Conservation (phyloP, 2,113 vertebrate species). For the Entelurus aequoreus region DNA sequence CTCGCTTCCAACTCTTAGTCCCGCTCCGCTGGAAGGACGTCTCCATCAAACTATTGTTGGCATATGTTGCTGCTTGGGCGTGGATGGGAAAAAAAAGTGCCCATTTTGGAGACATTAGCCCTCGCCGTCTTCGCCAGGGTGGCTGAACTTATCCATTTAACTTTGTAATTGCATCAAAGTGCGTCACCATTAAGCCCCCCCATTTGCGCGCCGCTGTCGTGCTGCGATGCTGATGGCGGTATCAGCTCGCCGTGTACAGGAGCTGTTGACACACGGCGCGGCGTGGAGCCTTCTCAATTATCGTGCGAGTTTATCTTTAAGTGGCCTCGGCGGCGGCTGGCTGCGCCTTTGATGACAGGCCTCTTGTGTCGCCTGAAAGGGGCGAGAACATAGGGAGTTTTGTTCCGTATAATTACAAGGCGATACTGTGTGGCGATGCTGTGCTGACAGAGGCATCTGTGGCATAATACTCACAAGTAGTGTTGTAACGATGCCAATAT, state of each 20-base stretch:
- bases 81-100: constrained; percentile 7
- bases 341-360: constrained; percentile 41
- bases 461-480: no score
- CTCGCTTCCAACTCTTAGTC: constrained; percentile 59
- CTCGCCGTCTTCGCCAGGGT: constrained; percentile 12
- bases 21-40: constrained; percentile 60
- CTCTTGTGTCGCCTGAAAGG: constrained; percentile 16
- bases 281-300: constrained; percentile 33
- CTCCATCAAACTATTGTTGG: constrained; percentile 21
- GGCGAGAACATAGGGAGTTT: neutral
- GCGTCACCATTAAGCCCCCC: constrained; percentile 24
- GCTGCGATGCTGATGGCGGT: neutral
- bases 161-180: constrained; percentile 46
- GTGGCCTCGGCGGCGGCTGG: constrained; percentile 29
- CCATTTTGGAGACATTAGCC: constrained; percentile 12
- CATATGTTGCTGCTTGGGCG: neutral
- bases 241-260: neutral
- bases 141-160: constrained; percentile 24
- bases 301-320: constrained; percentile 22
- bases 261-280: constrained; percentile 11
- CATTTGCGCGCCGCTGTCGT: constrained; percentile 4
- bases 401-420: neutral
- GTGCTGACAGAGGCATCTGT: no score
- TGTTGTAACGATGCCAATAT: no score
- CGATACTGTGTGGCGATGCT: no score